phyloP scores from a whole-genome alignment of 2,888 invertebrate genomes.

The Nomada ruficornis region DNA sequence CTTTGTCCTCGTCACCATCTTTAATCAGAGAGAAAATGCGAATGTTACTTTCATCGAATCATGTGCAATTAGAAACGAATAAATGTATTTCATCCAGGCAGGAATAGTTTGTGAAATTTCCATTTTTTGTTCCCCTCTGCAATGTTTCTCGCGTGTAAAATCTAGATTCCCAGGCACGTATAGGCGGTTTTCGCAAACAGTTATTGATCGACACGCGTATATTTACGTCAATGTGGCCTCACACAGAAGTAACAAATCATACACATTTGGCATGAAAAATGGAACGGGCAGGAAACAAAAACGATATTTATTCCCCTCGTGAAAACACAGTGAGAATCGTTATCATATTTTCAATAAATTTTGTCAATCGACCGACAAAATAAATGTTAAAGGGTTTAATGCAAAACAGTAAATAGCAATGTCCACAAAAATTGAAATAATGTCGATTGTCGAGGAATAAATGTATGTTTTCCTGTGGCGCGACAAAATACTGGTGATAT shows the following conservation, averaged over 20 bases:
- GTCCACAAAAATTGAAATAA: background rate
- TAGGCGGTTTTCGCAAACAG: constrained; percentile 31
- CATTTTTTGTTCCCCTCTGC: background rate
- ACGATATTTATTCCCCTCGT: constrained; percentile 53
- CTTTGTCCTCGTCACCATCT: constrained; percentile 99
- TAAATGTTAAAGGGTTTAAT: constrained; percentile 26
- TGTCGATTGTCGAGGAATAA: background rate
- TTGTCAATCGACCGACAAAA: constrained; percentile 34
- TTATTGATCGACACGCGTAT: constrained; percentile 40
- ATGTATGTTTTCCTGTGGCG: background rate
- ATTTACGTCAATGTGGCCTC: constrained; percentile 14
- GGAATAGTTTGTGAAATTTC: background rate
- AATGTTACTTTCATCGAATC: too few relatives aligned
- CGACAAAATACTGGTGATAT: background rate
- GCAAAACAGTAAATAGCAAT: constrained; percentile 4
- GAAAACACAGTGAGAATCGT: constrained; percentile 41
- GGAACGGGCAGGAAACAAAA: constrained; percentile 44
- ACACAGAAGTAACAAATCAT: constrained; percentile 18
- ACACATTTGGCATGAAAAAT: constrained; percentile 47
- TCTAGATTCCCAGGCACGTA: constrained; percentile 13
- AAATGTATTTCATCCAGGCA: too few relatives aligned
- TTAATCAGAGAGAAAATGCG: constrained; percentile 84
- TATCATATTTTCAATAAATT: constrained; percentile 59
- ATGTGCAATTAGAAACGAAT: too few relatives aligned
- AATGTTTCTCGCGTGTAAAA: background rate